A percentile compares a stretch with the other conserved stretches of the same genome.
Conservation (phyloP, 2,888 invertebrate genomes). For the Subacronicta megacephala region DNA sequence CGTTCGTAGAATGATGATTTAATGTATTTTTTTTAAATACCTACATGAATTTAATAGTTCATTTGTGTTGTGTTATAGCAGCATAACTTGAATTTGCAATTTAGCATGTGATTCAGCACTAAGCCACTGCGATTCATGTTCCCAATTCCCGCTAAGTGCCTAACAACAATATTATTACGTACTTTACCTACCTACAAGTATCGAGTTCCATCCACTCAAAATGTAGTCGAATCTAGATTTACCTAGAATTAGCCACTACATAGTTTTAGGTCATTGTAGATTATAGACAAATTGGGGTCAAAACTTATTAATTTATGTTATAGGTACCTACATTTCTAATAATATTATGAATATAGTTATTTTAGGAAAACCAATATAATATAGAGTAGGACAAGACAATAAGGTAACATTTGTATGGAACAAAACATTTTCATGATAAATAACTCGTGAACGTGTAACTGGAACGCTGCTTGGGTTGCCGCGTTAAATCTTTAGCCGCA, state of each 20-base stretch:
- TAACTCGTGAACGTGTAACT: background rate
- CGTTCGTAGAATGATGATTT: too few species aligned
- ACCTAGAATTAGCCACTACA: too few species aligned
- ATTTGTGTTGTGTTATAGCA: background rate
- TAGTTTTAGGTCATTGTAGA: background rate
- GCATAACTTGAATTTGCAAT: too few species aligned
- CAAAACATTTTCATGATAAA: conserved; percentile 20
- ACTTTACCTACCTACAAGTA: too few species aligned
- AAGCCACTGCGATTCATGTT: background rate
- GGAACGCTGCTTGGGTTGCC: conserved; percentile 40
- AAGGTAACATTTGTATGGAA: background rate
- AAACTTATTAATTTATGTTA: too few species aligned
- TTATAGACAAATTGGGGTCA: too few species aligned
- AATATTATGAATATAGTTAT: too few species aligned
- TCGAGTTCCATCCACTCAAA: background rate
- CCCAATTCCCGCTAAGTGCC: background rate
- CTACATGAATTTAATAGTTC: background rate
- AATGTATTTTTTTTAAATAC: background rate
- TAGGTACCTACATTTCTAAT: too few species aligned
- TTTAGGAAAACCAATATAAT: too few species aligned
- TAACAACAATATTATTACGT: background rate
- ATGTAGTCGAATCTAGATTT: conserved; percentile 1
- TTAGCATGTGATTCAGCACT: background rate
- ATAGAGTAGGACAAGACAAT: too few species aligned
- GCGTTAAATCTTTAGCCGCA: background rate